These are phyloP conservation scores for Nyleta sp. DNA, from an alignment of 2,888 invertebrate species.

Conservation along the genomic window DNA sequence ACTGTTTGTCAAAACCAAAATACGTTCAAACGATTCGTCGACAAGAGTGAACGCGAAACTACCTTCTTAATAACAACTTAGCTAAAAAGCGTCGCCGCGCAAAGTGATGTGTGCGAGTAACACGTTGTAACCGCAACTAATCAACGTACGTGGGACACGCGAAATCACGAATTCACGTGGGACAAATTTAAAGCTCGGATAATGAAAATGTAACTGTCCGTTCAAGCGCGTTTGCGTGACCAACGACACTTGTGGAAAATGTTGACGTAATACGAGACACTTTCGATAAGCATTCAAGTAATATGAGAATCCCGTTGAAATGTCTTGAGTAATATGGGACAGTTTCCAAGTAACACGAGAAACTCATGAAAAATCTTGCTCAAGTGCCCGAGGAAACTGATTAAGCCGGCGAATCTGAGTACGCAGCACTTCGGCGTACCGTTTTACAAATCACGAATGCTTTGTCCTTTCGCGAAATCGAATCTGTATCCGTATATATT, in stretches of 20 bases:
- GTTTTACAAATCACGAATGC: no score
- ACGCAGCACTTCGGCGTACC: no score
- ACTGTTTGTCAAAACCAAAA: no score
- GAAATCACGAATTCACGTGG: constrained; percentile 53
- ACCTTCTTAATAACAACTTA: no score
- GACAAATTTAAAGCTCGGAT: constrained; percentile 38
- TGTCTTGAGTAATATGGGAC: constrained; percentile 61
- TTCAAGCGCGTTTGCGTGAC: constrained; percentile 50
- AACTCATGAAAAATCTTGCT: constrained; percentile 54
- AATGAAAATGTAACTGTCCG: constrained; percentile 59
- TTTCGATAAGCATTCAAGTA: constrained; percentile 64
- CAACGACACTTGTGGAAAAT: constrained; percentile 56
- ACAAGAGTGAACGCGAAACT: no score
- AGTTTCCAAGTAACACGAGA: constrained; percentile 62
- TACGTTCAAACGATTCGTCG: no score
- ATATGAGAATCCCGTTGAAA: constrained; percentile 62
- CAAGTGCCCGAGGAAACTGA: constrained; percentile 11
- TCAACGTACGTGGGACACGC: constrained; percentile 34
- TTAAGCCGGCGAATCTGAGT: no score
- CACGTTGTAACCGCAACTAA: no score
- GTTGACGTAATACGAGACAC: constrained; percentile 63
- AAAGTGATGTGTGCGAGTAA: no score
- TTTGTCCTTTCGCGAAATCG: no score
- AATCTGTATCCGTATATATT: no score
- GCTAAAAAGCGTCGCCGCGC: no score